Evolutionary conservation across 2,797 vertebrate genomes (phyloP), one percentile per base, ranked within the genome.

Genomic region (Atherinosoma microstoma): DNA sequence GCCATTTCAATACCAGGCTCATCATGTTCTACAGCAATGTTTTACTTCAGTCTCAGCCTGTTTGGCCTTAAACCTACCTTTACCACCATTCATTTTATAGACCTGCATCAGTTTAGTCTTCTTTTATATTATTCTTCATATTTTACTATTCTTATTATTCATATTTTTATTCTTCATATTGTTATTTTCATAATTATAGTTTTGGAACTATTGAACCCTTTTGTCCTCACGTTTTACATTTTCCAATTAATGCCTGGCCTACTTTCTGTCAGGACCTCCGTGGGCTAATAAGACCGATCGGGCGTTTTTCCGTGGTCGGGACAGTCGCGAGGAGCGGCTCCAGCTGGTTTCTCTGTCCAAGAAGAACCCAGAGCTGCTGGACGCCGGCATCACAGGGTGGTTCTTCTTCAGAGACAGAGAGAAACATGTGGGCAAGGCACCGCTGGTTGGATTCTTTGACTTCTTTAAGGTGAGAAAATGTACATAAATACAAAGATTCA

Each of bases 321-420:
- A 99, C 87, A 99, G 97, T 85, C 93, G 96, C 1, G 96, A 98
- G 66, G 97, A 99, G 84, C 95, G 96, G 35, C 95, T 98, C 5
- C 90, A 93, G 35, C 90, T 99, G 74, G 96, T 94, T 27, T 91
- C 93, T 11, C 78, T 99, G 86, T 97, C 97, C 75, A 95, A 93
- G 85, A 81, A 95, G 53, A 92, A 95, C 71, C 97, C 96, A 0
- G 94, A 97, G 60, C 90, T 99, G 36, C 89, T 98, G 58, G 97
- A 99, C 61, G 97, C 97, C 1, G 97, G 96, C 62, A 99, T 99
- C 93, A 98, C 97, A 0, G 96, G 95, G 0, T 99, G 96, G 92
- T 99, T 98, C 93, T 99, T 99, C 89, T 99, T 98, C 90, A 94
- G 96, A 67, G 96, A 98, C 78, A 87, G 95, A 75, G 97, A 98